phyloP scores from a whole-genome alignment of 1,140 invertebrate genomes.

The Phocides pigmalion region DNA sequence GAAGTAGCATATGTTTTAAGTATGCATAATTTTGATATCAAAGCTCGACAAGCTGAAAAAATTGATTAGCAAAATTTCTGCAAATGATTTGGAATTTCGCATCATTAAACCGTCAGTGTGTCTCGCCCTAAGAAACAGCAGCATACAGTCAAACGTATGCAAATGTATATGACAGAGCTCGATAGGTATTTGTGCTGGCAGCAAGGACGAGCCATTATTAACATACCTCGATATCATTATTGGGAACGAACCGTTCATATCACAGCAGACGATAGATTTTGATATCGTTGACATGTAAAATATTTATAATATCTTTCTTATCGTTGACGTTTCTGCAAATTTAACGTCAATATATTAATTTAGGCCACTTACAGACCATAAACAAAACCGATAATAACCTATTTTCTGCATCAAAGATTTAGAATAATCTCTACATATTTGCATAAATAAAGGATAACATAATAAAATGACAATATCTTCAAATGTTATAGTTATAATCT shows the following conservation, averaged over 20 bases:
- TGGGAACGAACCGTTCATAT: not conserved
- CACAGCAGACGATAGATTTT: not conserved
- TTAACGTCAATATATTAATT: too few relatives aligned
- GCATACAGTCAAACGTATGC: slow-evolving; percentile 36
- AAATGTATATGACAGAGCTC: slow-evolving; percentile 43
- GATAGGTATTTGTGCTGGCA: slow-evolving; percentile 44
- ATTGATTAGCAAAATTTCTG: not conserved
- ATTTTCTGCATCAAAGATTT: too few relatives aligned
- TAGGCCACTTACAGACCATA: too few relatives aligned
- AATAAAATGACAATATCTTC: too few relatives aligned
- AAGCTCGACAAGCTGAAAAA: too few relatives aligned
- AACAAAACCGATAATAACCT: too few relatives aligned
- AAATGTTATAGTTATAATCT: too few relatives aligned
- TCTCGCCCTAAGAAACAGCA: slow-evolving; percentile 16
- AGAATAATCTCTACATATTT: too few relatives aligned
- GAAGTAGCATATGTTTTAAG: not conserved
- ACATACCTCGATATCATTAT: slow-evolving; percentile 26
- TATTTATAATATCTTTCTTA: not conserved
- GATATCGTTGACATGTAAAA: not conserved
- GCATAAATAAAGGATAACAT: too few relatives aligned
- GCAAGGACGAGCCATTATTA: slow-evolving; percentile 42
- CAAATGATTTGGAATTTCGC: not conserved
- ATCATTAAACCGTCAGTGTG: not conserved
- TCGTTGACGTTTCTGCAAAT: not conserved
- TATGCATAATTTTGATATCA: not conserved